Base-by-base conservation (phyloP, 2,113 vertebrate genomes). In the Oceanites oceanicus region DNA sequence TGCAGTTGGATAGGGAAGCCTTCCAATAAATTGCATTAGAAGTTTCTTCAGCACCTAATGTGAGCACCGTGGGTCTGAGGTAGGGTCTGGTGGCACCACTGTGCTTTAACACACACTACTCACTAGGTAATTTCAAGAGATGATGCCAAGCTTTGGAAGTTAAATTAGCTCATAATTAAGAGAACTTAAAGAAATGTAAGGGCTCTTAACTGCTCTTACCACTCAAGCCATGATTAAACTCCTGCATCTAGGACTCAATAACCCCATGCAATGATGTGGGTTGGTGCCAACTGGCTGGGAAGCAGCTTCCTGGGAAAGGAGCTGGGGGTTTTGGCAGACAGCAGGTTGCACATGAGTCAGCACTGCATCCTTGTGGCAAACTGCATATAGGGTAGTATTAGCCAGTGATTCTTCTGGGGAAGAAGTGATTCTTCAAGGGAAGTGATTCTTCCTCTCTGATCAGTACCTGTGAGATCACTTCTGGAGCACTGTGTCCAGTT, bases 131-230 rank as follows among this genome's bases (percentile, higher is more conserved):
- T n/a, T 66, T 88, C 84, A 38, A 45, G 59, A 88, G 92, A 58
- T 32, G 75, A 50, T 0, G 0, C 56, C 22, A 94, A 88, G 67
- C 62, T 89, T 82, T 66, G 84, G 7, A 93, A 65, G 26, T 42
- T 45, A 78, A 93, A 96, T 94, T 88, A 83, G 63, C 32, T 83
- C 75, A 83, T 95, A 96, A 96, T 97, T 96, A 92, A 96, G 90
- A 94, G 85, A 90, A 53, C 75, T 94, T 93, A 73, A 90, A 85
- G 94, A 91, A 91, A 89, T 3, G 21, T 55, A 78, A 97, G 92
- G 58, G 78, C 71, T 97, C 94, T 95, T 82, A 87, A 83, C 62
- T 83, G 62, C 85, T 91, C 81, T 91, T 58, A 27, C 49, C 44
- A n/a, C 62, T 93, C 77, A 53, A 93, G 58, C n/a, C 74, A 47